These are phyloP conservation scores for Chrysomela aeneicollis DNA, from an alignment of 2,888 invertebrate species.

Conservation along the genomic window DNA sequence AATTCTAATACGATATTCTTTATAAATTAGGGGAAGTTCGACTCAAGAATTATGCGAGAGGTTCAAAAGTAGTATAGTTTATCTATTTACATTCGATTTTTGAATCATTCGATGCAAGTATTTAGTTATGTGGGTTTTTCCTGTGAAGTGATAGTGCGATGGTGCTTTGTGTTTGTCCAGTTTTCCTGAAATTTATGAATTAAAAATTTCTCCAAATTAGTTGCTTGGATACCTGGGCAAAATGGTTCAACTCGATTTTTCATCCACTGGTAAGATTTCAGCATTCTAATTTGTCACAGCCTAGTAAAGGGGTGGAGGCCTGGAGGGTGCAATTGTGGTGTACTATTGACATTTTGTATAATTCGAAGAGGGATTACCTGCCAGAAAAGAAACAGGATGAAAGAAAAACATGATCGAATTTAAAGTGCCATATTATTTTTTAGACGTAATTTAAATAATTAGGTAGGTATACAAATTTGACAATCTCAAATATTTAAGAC, in stretches of 20 bases:
- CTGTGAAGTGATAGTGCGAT: background rate
- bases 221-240: background rate
- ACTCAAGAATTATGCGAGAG: background rate
- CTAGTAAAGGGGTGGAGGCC: background rate
- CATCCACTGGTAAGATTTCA: background rate
- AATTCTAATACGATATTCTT: too few relatives aligned
- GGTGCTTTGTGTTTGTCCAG: background rate
- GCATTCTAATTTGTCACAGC: background rate
- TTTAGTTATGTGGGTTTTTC: background rate
- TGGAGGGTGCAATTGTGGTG: background rate
- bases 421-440: too few relatives aligned
- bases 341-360: too few relatives aligned
- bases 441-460: too few relatives aligned
- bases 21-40: background rate
- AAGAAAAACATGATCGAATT: too few relatives aligned
- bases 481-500: too few relatives aligned
- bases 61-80: too few relatives aligned
- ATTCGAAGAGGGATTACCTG: too few relatives aligned
- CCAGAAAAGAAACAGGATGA: too few relatives aligned
- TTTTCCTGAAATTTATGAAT: background rate
- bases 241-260: constrained; percentile 1
- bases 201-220: background rate
- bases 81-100: too few relatives aligned
- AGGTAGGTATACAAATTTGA: too few relatives aligned
- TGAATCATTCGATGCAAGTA: background rate